A percentile compares a stretch with the other conserved stretches of the same genome.
phyloP scores from a whole-genome alignment of 2,888 invertebrate genomes.

The Terebella lapidaria region DNA sequence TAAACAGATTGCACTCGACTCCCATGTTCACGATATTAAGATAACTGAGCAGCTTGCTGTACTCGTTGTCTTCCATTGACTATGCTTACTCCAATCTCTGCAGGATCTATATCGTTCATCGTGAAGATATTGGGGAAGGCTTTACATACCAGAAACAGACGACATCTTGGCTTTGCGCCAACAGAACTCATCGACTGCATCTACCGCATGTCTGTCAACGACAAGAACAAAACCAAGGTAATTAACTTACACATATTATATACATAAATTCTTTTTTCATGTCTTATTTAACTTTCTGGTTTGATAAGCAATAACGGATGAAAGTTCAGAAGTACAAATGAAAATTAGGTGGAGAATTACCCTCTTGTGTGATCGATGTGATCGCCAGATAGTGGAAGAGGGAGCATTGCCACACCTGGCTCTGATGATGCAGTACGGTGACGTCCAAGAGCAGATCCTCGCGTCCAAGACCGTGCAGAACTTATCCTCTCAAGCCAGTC shows the following conservation, averaged over 20 bases:
- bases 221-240: constrained; percentile 16
- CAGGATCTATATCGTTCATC: constrained; percentile 11
- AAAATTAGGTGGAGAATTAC: background rate
- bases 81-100: too few relatives aligned
- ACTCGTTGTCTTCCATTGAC: too few relatives aligned
- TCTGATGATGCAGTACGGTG: constrained; percentile 3
- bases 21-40: too few relatives aligned
- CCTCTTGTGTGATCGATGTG: background rate
- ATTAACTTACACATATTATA: background rate
- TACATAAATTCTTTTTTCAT: too few relatives aligned
- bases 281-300: too few relatives aligned
- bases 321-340: background rate
- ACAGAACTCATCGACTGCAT: constrained; percentile 9
- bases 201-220: constrained; percentile 14
- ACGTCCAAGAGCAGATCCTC: constrained; percentile 7
- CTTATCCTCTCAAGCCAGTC: constrained; percentile 8
- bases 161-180: constrained; percentile 14
- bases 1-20: too few relatives aligned
- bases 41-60: too few relatives aligned
- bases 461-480: constrained; percentile 12
- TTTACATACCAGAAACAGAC: background rate
- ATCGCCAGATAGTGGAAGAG: constrained; percentile 3
- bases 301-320: too few relatives aligned
- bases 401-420: background rate
- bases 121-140: constrained; percentile 1